A percentile compares a stretch with the other conserved stretches of the same genome.
phyloP scores from a whole-genome alignment of 2,113 vertebrate genomes.

The Ancistrus triradiatus region DNA sequence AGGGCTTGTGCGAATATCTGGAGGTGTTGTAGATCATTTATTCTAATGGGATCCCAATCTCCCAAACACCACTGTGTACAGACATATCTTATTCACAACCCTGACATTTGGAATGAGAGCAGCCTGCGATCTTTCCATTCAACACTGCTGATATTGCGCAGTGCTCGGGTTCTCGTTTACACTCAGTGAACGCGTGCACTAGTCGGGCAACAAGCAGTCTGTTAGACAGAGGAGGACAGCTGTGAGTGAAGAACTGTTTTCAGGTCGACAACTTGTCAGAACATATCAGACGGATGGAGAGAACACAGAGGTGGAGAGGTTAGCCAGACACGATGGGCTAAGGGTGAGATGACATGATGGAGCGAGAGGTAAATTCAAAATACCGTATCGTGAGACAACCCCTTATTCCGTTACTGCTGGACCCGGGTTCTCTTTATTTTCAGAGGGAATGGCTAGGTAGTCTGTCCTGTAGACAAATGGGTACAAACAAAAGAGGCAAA shows the following conservation, averaged over 20 bases:
- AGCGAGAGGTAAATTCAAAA: conserved; percentile 55
- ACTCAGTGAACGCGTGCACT: too few relatives aligned
- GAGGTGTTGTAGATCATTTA: too few relatives aligned
- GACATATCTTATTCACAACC: too few relatives aligned
- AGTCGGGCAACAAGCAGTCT: too few relatives aligned
- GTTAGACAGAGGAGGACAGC: conserved; percentile 10
- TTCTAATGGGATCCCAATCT: too few relatives aligned
- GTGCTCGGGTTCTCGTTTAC: too few relatives aligned
- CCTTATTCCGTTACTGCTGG: conserved; percentile 83
- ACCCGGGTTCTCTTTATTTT: conserved; percentile 85
- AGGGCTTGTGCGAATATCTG: too few relatives aligned
- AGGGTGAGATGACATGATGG: conserved; percentile 37
- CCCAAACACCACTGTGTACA: too few relatives aligned
- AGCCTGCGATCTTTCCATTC: too few relatives aligned
- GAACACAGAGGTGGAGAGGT: neutral
- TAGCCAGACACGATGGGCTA: conserved; percentile 50
- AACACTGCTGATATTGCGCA: too few relatives aligned
- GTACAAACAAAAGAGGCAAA: conserved; percentile 48
- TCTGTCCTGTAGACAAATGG: conserved; percentile 76
- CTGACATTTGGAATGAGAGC: too few relatives aligned
- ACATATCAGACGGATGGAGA: conserved; percentile 14
- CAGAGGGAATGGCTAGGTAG: conserved; percentile 92
- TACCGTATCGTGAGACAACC: conserved; percentile 63
- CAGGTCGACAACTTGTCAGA: conserved; percentile 5
- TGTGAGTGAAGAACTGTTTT: conserved; percentile 14